phyloP scores from a whole-genome alignment of 2,888 invertebrate genomes.

The Drosophila diplacantha region DNA sequence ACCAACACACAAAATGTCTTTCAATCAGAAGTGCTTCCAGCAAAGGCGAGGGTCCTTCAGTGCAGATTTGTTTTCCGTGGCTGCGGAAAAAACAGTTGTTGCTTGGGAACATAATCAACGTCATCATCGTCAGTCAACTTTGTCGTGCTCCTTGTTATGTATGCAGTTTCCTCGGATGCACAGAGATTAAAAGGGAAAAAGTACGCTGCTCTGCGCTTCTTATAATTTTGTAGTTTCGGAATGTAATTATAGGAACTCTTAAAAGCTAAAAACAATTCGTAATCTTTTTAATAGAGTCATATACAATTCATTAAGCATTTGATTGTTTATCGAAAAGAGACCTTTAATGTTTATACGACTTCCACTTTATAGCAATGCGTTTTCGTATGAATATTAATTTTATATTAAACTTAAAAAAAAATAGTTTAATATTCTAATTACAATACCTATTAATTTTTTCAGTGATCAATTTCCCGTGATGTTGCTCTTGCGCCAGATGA shows the following conservation, averaged over 20 bases:
- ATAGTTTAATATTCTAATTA: no score
- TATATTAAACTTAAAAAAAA: background rate
- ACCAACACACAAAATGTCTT: slow-evolving; percentile 34
- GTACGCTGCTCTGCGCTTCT: background rate
- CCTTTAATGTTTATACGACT: background rate
- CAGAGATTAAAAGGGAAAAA: slow-evolving; percentile 1
- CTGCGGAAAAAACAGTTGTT: slow-evolving; percentile 17
- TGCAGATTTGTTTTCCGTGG: slow-evolving; percentile 41
- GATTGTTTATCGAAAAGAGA: no score
- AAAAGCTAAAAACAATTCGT: no score
- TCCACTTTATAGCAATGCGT: background rate
- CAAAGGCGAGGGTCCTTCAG: slow-evolving; percentile 37
- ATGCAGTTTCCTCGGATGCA: slow-evolving; percentile 25
- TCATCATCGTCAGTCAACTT: slow-evolving; percentile 48
- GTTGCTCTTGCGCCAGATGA: slow-evolving; percentile 21
- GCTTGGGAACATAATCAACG: slow-evolving; percentile 54
- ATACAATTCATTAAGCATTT: no score
- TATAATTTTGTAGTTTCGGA: background rate
- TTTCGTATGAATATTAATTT: background rate
- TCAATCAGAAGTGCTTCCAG: slow-evolving; percentile 50
- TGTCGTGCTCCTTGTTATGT: slow-evolving; percentile 28
- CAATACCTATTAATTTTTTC: background rate
- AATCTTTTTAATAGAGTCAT: no score
- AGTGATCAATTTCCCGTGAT: slow-evolving; percentile 8
- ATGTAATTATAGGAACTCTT: no score